Conservation (phyloP, 2,113 vertebrate genomes). For the Corythaixoides concolor region DNA sequence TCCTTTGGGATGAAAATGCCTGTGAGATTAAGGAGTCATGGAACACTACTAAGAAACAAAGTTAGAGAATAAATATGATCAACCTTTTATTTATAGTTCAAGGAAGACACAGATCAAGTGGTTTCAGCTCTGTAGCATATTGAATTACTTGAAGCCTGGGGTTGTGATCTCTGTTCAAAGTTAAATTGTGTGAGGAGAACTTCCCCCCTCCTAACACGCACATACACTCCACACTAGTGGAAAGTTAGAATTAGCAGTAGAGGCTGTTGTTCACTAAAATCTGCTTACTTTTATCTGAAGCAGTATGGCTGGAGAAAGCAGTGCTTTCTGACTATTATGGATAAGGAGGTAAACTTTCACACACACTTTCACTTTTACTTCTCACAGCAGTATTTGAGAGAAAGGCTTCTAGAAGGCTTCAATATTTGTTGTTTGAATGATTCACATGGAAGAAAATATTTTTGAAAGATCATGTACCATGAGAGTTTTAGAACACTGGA, state of each 20-base stretch:
- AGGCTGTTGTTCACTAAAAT: neutral
- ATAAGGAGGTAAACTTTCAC: neutral
- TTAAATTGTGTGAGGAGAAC: neutral
- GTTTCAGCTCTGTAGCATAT: constrained; percentile 5
- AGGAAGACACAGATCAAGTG: neutral
- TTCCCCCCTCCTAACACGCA: neutral
- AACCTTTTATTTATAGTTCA: constrained; percentile 5
- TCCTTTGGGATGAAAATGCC: neutral
- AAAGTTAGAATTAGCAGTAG: neutral
- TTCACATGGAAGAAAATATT: neutral
- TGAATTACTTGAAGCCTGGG: constrained; percentile 29
- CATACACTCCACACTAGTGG: neutral
- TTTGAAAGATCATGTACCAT: neutral
- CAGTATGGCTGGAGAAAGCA: neutral
- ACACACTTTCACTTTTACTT: too few species aligned
- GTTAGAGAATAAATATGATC: neutral
- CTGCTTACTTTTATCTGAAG: neutral
- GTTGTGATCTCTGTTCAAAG: neutral
- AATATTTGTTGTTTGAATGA: neutral
- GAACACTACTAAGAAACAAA: neutral
- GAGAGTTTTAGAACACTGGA: too few species aligned
- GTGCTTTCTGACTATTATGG: neutral
- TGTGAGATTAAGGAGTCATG: neutral
- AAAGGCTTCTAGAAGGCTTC: neutral
- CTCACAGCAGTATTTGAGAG: neutral